Base-by-base conservation (phyloP, 2,888 invertebrate species). In the Epistrophella euchroma region DNA sequence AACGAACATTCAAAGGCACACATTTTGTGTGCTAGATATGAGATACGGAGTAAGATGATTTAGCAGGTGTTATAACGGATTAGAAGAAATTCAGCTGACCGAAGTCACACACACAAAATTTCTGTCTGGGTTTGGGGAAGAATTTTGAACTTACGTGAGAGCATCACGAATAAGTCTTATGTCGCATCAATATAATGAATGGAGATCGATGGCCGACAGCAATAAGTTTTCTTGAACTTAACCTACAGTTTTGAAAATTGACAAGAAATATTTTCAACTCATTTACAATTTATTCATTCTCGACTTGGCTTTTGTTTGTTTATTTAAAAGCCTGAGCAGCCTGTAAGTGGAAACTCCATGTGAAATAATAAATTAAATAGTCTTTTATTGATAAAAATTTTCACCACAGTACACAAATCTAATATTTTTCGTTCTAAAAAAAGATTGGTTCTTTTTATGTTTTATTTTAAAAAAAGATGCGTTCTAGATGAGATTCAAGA, bases 1-100 rank as follows among this genome's bases (percentile, higher is more conserved):
- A 73, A 22, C 71, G 75, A 56, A 58, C 32, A 11, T 13, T 66
- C 40, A 11, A n/a, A 60, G 55, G 35, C 62, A 70, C 50, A 56
- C 43, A 66, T 74, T 13, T 62, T 13, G 55, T 62, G 35, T 15
- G 50, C 35, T 40, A 72, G 64, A 79, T 22, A 50, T 35, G 40
- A 55, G 22, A 43, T 66, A n/a, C 19, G 17, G 40, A 15, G n/a
- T 35, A 7, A 6, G 13, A 28, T 19, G 17, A n/a, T n/a, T n/a
- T 17, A 19, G 9, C 71, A 58, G 56, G 6, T 19, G 55, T 17
- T 43, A 1, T 43, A 13, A 17, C 13, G n/a, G 9, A 68, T 68
- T 68, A 19, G 19, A 17, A 1, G 19, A n/a, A 5, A 28, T 22
- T 25, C 28, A 10, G 0, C 28, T 45, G 17, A 43, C 17, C 1